Evolutionary conservation across 2,888 invertebrate genomes (phyloP), one percentile per base, ranked within the genome.

Genomic region (Neria commutata): DNA sequence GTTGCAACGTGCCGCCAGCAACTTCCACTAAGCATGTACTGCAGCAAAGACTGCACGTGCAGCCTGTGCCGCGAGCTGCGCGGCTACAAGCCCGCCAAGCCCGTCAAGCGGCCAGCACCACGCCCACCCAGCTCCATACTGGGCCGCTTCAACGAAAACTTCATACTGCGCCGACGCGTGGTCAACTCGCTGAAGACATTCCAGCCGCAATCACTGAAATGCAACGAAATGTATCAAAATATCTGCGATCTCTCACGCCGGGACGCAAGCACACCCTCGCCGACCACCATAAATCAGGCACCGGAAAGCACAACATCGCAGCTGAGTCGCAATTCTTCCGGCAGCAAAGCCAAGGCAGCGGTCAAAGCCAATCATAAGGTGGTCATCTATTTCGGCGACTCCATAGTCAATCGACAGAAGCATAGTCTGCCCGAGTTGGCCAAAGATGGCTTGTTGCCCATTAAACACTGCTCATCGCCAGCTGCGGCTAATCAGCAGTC

Each of bases 361-460:
- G 46, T 63, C 57, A 77, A 75, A 55, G 70, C 75, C 56, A 78
- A 78, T 67, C 88, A 89, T 73, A 88, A 87, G 82, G 89, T 89
- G n/a, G 87, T 89, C 49, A 89, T 89, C 69, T 89, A 89, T 76
- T 89, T 89, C 66, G 89, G 89, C 29, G 89, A 89, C 73, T 87
- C 88, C 2, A 86, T 87, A 34, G 74, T 75, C 34, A 71, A 70
- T 66, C 67, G 71, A 25, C 63, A 64, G 51, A 67, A 67, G 46
- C 50, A 37, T 8, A 61, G 52, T 52, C 52, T 50, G 16, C 56
- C 56, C 23, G 60, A 61, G 33, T 60, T 57, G 5, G 56, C 58
- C 19, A 61, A 63, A 24, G 60, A 63, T 42, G 56, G 56, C 26
- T 60, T 63, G 34, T 50, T 60, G 42, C n/a, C n/a, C n/a, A n/a